Conservation (phyloP, 2,888 invertebrate species). For the Argyresthia albistria region DNA sequence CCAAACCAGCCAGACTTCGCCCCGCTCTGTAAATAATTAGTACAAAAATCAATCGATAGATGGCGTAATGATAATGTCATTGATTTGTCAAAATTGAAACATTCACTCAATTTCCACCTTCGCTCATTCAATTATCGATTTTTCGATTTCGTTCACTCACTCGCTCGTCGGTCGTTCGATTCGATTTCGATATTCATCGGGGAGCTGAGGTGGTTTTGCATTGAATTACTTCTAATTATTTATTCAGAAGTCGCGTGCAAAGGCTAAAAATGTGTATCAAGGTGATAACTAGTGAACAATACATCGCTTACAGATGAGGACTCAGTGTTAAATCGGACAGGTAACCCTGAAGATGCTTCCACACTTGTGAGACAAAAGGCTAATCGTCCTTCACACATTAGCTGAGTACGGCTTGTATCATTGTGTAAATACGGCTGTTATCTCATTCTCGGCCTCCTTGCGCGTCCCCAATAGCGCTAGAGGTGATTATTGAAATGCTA, state of each 20-base stretch:
- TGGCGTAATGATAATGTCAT: not conserved
- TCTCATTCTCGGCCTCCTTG: slow-evolving; percentile 18
- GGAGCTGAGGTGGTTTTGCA: not conserved
- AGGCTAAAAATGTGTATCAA: slow-evolving; percentile 10
- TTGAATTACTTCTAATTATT: not conserved
- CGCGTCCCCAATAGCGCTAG: slow-evolving; percentile 42
- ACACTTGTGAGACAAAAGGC: slow-evolving; percentile 51
- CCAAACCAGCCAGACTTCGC: no score
- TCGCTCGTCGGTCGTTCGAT: not conserved
- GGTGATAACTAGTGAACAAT: slow-evolving; percentile 20
- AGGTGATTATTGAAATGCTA: slow-evolving; percentile 61
- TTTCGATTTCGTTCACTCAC: not conserved
- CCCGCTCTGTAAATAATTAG: no score
- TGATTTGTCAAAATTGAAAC: not conserved
- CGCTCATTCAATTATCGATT: not conserved
- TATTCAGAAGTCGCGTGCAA: not conserved
- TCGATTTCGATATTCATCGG: not conserved
- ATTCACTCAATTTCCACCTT: not conserved
- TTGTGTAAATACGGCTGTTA: slow-evolving; percentile 60
- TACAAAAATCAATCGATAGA: no score
- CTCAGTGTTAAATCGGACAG: slow-evolving; percentile 18
- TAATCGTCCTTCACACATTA: slow-evolving; percentile 62
- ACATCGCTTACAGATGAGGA: slow-evolving; percentile 13
- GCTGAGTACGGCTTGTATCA: slow-evolving; percentile 35
- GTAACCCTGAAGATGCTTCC: slow-evolving; percentile 50